Evolutionary conservation across 2,888 invertebrate species (phyloP), one percentile per base, ranked within the genome.

Genomic region (Sesamia inferens): DNA sequence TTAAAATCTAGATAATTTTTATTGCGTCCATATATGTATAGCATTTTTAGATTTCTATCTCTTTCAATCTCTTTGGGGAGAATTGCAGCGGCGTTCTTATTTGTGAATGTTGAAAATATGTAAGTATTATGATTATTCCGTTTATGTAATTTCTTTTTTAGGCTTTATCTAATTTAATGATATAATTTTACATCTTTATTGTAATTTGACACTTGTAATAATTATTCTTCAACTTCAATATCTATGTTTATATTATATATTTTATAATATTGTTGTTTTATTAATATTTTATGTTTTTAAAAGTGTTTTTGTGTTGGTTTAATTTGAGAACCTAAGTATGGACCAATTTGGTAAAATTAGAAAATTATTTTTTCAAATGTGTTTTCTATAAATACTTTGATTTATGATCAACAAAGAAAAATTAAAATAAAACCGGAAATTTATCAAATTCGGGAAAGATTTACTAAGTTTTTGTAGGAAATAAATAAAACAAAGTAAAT

Each of bases 1-100:
- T 75, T 65, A 22, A 48, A 55, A 61, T 65, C 64, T 74, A 79
- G 68, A 68, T 75, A 48, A 8, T 55, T 44, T 62, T 58, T 55
- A 19, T 58, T 62, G 14, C 57, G 14, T 57, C 31, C 5, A 68
- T 76, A 39, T 39, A 39, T 39, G 39, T 39, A 39, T 71, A 57
- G 44, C 31, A 68, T 64, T 63, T 77, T n/a, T 22, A 19, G 31
- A 57, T 79, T 69, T 70, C 24, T 74, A 14, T 47, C 5, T 24
- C 14, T 54, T 24, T 31, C 31, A 2, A 31, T 31, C n/a, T 67
- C 19, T 57, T 57, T 13, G n/a, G 5, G 13, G 14, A 57, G 13
- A 55, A 66, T 11, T 57, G 24, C 5, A 24, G 19, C 8, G 8
- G 13, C 3, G 1, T 22, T 19, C 59, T 47, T 0, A 14, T 19